These are phyloP conservation scores for Creontiades dilutus DNA, from an alignment of 2,888 invertebrate genomes.

Conservation along the genomic window DNA sequence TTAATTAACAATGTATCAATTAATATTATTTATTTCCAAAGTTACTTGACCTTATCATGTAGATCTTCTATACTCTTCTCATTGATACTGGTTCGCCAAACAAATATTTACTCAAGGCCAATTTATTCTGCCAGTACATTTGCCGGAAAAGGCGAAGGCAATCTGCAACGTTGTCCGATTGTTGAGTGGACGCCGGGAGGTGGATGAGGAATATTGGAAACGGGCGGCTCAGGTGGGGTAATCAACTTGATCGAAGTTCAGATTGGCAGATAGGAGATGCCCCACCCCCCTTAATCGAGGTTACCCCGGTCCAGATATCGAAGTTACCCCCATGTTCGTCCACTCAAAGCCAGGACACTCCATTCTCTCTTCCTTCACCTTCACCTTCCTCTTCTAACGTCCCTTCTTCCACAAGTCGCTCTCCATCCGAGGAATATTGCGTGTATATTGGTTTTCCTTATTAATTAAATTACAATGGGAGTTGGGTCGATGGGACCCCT, in stretches of 20 bases:
- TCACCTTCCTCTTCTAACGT: neutral
- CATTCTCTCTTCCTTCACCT: neutral
- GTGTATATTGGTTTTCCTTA: conserved; percentile 36
- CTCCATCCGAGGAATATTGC: neutral
- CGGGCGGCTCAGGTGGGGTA: conserved; percentile 24
- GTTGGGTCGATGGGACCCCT: neutral
- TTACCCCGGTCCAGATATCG: neutral
- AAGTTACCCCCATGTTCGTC: neutral
- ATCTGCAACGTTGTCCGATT: neutral
- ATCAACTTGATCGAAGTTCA: conserved; percentile 47
- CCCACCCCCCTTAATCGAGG: neutral
- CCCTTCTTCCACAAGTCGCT: neutral
- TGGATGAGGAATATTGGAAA: conserved; percentile 14
- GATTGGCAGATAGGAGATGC: neutral
- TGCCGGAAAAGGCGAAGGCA: neutral
- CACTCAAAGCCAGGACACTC: neutral
- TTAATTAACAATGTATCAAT: no score
- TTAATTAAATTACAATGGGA: conserved; percentile 13
- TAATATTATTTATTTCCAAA: no score
- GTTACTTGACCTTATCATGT: no score
- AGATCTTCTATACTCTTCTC: no score
- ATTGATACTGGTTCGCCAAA: no score
- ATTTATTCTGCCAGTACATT: no score
- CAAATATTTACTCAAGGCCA: no score
- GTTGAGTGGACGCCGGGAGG: neutral